These are phyloP conservation scores for Conops quadrifasciatus DNA, from an alignment of 2,888 invertebrate species.

Conservation along the genomic window DNA sequence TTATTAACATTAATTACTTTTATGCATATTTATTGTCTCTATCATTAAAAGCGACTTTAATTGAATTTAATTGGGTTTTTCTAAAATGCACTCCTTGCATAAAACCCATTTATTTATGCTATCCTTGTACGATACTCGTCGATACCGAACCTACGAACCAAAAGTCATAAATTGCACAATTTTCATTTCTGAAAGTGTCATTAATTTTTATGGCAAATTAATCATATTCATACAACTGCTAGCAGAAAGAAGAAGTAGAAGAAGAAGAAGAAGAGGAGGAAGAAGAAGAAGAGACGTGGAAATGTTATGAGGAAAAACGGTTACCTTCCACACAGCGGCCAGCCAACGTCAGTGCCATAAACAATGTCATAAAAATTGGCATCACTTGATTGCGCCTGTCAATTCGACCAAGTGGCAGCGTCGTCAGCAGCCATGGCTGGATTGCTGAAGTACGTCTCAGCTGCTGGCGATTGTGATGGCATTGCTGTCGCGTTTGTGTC, in stretches of 20 bases:
- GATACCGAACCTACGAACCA: background rate
- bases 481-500: slow-evolving; percentile 4
- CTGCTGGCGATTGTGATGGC: slow-evolving; percentile 27
- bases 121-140: background rate
- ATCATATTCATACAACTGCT: background rate
- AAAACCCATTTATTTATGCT: too few species aligned
- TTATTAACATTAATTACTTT: too few species aligned
- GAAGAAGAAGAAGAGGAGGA: background rate
- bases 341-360: slow-evolving; percentile 59
- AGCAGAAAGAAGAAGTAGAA: background rate
- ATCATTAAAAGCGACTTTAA: too few species aligned
- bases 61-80: too few species aligned
- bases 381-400: slow-evolving; percentile 47
- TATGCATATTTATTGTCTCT: too few species aligned
- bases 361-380: slow-evolving; percentile 57
- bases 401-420: slow-evolving; percentile 12
- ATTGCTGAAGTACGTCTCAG: slow-evolving; percentile 23
- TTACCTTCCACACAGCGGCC: slow-evolving; percentile 58
- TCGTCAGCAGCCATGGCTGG: slow-evolving; percentile 27
- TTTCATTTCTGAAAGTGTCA: slow-evolving; percentile 1
- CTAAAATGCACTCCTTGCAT: too few species aligned
- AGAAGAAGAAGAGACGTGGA: background rate
- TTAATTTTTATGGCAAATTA: slow-evolving; percentile 14
- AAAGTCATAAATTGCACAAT: slow-evolving; percentile 3
- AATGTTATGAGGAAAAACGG: slow-evolving; percentile 37